These are phyloP conservation scores for Chydorus sphaericus DNA, from an alignment of 2,888 invertebrate genomes.

Conservation along the genomic window DNA sequence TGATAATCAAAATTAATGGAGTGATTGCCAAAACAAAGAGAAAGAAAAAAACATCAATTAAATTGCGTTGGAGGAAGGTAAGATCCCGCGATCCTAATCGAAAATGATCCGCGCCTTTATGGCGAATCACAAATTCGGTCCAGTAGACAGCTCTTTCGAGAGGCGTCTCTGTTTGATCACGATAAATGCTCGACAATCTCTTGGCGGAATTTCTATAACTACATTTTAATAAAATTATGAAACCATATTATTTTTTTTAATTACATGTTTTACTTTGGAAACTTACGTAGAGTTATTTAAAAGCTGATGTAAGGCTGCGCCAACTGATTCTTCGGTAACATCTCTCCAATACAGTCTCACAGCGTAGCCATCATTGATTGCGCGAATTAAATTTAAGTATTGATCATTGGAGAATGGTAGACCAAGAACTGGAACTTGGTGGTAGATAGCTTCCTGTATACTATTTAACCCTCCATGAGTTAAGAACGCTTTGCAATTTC, in stretches of 20 bases:
- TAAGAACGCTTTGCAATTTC: constrained; percentile 26
- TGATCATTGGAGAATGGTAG: constrained; percentile 20
- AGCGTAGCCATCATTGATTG: constrained; percentile 17
- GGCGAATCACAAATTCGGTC: constrained; percentile 19
- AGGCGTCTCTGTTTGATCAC: constrained; percentile 18
- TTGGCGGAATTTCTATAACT: neutral
- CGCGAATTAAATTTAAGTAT: constrained; percentile 18
- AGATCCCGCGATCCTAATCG: constrained; percentile 3
- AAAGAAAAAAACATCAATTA: constrained; percentile 7
- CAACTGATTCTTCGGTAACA: constrained; percentile 8
- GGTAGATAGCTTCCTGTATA: constrained; percentile 24
- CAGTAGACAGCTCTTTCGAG: constrained; percentile 20
- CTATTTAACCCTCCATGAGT: constrained; percentile 30
- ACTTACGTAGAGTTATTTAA: constrained; percentile 3
- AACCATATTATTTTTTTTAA: too few species aligned
- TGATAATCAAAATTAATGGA: neutral
- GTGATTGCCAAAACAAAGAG: neutral
- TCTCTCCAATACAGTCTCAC: constrained; percentile 9
- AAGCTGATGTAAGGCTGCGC: neutral
- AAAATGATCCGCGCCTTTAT: neutral
- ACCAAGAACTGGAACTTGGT: constrained; percentile 20
- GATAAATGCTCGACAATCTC: neutral
- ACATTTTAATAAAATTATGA: neutral
- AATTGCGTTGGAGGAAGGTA: neutral
- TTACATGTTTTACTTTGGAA: too few species aligned